phyloP scores from a whole-genome alignment of 2,888 invertebrate species.

The Heliconius aoede region DNA sequence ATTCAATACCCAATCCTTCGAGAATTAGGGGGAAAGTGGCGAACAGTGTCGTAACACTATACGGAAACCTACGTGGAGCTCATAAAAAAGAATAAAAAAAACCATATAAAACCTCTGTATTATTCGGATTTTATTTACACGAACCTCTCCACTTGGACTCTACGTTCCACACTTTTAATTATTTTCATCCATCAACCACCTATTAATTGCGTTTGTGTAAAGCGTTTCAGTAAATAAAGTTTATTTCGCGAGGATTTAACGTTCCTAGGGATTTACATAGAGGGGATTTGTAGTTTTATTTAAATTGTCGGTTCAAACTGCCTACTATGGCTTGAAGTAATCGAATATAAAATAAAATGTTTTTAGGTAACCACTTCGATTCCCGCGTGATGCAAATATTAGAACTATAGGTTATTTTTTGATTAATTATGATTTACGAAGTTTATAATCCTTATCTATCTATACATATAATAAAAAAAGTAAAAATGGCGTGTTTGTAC shows the following conservation, averaged over 20 bases:
- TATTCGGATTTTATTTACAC: not conserved
- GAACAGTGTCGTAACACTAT: not conserved
- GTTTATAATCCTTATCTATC: too few species aligned
- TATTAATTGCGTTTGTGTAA: slow-evolving; percentile 15
- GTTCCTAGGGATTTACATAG: slow-evolving; percentile 8
- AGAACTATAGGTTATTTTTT: not conserved
- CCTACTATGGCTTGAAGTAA: not conserved
- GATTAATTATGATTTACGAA: too few species aligned
- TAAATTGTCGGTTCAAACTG: not conserved
- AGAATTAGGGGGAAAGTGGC: too few species aligned
- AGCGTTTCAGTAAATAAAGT: slow-evolving; percentile 1
- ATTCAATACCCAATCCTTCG: too few species aligned
- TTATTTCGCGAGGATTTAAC: not conserved
- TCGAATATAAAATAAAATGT: not conserved
- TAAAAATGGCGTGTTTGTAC: too few species aligned
- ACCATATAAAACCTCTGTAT: not conserved
- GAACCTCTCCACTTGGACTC: not conserved
- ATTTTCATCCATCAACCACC: slow-evolving; percentile 2
- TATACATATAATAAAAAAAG: too few species aligned
- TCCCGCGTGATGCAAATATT: not conserved
- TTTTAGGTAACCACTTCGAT: not conserved
- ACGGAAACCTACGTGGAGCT: too few species aligned
- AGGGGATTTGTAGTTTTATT: slow-evolving; percentile 8
- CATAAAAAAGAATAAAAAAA: not conserved
- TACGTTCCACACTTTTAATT: not conserved